Base-by-base conservation (phyloP, 2,797 vertebrate species). In the Eidolon dupreanum region DNA sequence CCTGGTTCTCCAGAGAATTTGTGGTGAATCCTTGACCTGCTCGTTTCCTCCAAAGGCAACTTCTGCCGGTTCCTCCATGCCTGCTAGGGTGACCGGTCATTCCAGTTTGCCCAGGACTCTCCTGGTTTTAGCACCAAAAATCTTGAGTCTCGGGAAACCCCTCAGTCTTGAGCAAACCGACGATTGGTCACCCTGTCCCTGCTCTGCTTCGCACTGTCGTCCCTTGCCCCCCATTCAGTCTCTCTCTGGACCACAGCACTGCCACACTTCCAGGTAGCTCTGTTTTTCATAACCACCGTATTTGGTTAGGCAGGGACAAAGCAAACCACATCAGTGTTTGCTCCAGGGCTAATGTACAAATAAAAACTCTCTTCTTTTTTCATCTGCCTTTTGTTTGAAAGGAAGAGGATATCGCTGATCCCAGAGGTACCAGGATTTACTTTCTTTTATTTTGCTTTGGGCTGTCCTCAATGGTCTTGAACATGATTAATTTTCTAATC, bases 401-500 rank as follows among this genome's bases (percentile, higher is more conserved):
- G 85, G 65, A 74, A 2, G 24, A 92, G 33, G 41, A 71, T n/a
- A n/a, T 7, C 51, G 78, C 24, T 74, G 82, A 94, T 46, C 19
- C 19, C 2, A 65, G 49, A 49, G 49, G 41, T 26, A 31, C 10
- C 38, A 83, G 65, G 53, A 83, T 31, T 85, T 68, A 38, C 46
- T 84, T 4, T 63, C 38, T 94, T 91, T 77, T 55, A 41, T 88
- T 93, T 90, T 93, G 51, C 82, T 92, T 28, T 63, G 65, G 68
- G 49, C 33, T 55, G 6, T 91, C 55, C 55, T 65, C 61, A 74
- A 79, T 78, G 77, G 38, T 74, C 78, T 90, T 86, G 78, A 83
- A 89, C 7, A 38, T n/a, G 7, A 16, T 95, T 55, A 20, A 15
- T 97, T 93, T 88, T 95, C 73, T 89, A 46, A 96, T 92, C 77